Evolutionary conservation across 2,797 vertebrate species (phyloP).

Genomic region (Delichon dasypus): DNA sequence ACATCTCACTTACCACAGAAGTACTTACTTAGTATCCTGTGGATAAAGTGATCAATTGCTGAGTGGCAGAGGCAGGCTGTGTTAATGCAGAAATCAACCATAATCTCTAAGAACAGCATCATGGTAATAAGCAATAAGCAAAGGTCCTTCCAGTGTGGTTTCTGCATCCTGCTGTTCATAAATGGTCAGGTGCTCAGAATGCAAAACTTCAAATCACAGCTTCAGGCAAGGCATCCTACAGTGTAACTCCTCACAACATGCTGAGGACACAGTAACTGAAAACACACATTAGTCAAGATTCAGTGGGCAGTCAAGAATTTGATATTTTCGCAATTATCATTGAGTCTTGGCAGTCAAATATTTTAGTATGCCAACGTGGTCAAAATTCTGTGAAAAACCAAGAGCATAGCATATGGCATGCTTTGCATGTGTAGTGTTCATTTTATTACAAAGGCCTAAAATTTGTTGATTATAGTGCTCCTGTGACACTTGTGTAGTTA

Average conservation of each 20-base stretch:
- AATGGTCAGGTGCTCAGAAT: slow-evolving; percentile 67
- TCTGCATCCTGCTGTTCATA: slow-evolving; percentile 87
- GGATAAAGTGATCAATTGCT: slow-evolving; percentile 87
- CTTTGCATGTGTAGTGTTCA: background rate
- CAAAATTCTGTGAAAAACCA: slow-evolving; percentile 9
- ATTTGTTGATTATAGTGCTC: background rate
- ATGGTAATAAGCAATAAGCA: slow-evolving; percentile 88
- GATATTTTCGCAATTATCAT: background rate
- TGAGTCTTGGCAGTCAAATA: background rate
- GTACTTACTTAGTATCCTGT: slow-evolving; percentile 85
- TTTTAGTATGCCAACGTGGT: background rate
- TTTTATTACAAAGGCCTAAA: background rate
- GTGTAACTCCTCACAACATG: background rate
- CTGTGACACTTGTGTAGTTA: background rate
- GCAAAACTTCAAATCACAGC: background rate
- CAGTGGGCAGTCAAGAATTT: background rate
- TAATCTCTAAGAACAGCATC: slow-evolving; percentile 86
- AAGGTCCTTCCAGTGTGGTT: slow-evolving; percentile 85
- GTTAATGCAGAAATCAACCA: slow-evolving; percentile 83
- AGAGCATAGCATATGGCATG: background rate
- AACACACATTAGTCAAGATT: background rate
- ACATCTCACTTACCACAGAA: background rate
- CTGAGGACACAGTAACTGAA: background rate
- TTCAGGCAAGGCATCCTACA: background rate
- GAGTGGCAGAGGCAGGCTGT: slow-evolving; percentile 86